These are phyloP conservation scores for Epizoanthus illoricatus DNA, from an alignment of 92 coral and sea anemone species.

Conservation along the genomic window DNA sequence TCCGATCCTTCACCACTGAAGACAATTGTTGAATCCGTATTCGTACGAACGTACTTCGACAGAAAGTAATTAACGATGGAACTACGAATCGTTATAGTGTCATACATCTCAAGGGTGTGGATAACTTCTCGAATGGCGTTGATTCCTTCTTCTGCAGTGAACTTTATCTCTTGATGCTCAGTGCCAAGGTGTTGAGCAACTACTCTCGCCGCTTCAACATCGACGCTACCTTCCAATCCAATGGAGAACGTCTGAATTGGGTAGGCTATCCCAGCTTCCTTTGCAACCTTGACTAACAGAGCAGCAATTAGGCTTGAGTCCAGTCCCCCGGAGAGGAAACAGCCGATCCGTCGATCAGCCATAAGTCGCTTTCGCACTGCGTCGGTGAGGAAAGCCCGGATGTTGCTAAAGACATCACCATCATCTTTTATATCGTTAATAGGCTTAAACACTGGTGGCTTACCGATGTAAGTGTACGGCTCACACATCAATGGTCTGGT, in stretches of 20 bases:
- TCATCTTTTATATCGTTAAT: slow-evolving; percentile 60
- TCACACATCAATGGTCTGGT: slow-evolving; percentile 59
- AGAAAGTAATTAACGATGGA: slow-evolving; percentile 92
- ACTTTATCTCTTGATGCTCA: slow-evolving; percentile 94
- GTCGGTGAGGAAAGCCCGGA: slow-evolving; percentile 72
- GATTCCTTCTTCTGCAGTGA: slow-evolving; percentile 90
- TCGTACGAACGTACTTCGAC: slow-evolving; percentile 79
- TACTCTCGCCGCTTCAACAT: slow-evolving; percentile 83
- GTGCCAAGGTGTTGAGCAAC: slow-evolving; percentile 82
- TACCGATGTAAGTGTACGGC: slow-evolving; percentile 86
- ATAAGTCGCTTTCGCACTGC: slow-evolving; percentile 96
- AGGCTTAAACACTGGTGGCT: slow-evolving; percentile 80
- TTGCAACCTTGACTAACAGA: slow-evolving; percentile 85
- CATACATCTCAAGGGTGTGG: slow-evolving; percentile 87
- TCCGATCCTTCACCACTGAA: slow-evolving; percentile 98
- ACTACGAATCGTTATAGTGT: slow-evolving; percentile 85
- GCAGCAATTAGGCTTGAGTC: slow-evolving; percentile 98
- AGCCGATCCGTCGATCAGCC: slow-evolving; percentile 99
- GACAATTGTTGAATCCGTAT: slow-evolving; percentile 90
- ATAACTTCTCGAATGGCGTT: slow-evolving; percentile 90
- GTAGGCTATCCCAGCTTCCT: slow-evolving; percentile 88
- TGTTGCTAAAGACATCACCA: slow-evolving; percentile 77
- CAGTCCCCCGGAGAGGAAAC: slow-evolving; percentile 95
- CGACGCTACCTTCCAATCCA: slow-evolving; percentile 97
- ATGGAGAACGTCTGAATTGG: slow-evolving; percentile 99